Base-by-base conservation (phyloP, 2,888 invertebrate species). In the Chymomyza caudatula region DNA sequence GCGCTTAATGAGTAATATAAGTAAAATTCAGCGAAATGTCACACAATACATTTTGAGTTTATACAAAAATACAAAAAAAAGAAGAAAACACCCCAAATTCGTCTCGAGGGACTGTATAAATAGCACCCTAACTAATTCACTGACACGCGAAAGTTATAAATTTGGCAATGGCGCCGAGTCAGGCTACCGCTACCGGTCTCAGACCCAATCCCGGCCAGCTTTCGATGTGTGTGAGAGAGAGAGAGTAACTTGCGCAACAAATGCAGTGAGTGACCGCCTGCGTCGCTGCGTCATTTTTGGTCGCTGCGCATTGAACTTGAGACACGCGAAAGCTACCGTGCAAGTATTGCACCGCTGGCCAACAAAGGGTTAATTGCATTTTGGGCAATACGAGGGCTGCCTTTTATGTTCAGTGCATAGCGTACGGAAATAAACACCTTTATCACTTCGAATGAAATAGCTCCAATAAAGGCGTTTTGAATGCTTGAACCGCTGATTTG, bases 61-160 rank as follows among this genome's bases (percentile, higher is more conserved):
- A 51, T 0, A 51, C 51, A 51, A 55, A 43, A 44, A 25, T 56
- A 63, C 58, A 51, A 57, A 43, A 68, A 20, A 29, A 29, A 55
- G 5, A 25, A 11, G 54, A 43, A 67, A 47, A 15, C 65, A 55
- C 65, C 64, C 58, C 47, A 56, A 63, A 60, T 59, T 58, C 43
- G 52, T 51, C 53, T 20, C 63, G 44, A 63, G 65, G 65, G 56
- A 51, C 53, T 54, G 65, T 44, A 62, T 59, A 66, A 66, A 67
- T 60, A 66, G 55, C 57, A 51, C 67, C 67, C 67, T 63, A 58
- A 43, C 15, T 56, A 55, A 43, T 51, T 54, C 44, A 47, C 19
- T 54, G 73, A 70, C 77, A 77, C 76, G 76, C 77, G 78, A 73
- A 73, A 73, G 51, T 54, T 63, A 60, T 66, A 67, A 60, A 55